These are phyloP conservation scores for Oppia nitens DNA, from an alignment of 1,140 invertebrate species.

Conservation along the genomic window DNA sequence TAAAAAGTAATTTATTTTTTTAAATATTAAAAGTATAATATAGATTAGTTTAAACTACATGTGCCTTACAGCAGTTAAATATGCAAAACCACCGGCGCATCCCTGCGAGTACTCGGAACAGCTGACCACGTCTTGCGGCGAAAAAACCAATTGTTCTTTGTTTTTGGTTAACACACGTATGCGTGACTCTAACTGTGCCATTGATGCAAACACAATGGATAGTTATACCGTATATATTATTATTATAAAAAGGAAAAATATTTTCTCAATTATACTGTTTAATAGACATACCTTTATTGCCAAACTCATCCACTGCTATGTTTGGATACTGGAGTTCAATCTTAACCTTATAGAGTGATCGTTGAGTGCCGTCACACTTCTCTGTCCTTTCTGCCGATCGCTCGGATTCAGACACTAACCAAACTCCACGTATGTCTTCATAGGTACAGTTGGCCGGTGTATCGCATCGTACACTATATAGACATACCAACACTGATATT, in stretches of 20 bases:
- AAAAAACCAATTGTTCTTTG: conserved; percentile 27
- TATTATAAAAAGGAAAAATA: too few species aligned
- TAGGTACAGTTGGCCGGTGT: conserved; percentile 37
- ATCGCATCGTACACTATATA: too few species aligned
- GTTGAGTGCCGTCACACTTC: conserved; percentile 26
- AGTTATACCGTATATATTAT: conserved; percentile 36
- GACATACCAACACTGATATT: too few species aligned
- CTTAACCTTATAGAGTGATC: conserved; percentile 36
- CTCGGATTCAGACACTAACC: conserved; percentile 31
- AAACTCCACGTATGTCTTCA: conserved; percentile 32
- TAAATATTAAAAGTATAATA: too few species aligned
- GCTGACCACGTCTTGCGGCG: conserved; percentile 36
- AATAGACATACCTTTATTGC: conserved; percentile 28
- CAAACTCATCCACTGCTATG: conserved; percentile 36
- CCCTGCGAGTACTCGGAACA: conserved; percentile 32
- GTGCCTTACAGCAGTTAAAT: conserved; percentile 37
- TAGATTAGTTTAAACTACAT: too few species aligned
- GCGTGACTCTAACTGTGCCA: conserved; percentile 33
- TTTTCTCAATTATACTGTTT: too few species aligned
- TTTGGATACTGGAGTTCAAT: conserved; percentile 33
- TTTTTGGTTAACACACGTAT: conserved; percentile 31
- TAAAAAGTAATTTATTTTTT: too few species aligned
- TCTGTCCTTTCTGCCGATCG: conserved; percentile 23
- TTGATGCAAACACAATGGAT: conserved; percentile 37
- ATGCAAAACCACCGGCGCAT: conserved; percentile 38